Percentiles rank a stretch among this genome's conserved stretches.
Evolutionary conservation across 2,888 invertebrate genomes (phyloP).

Genomic region (Drosophila eohydei): DNA sequence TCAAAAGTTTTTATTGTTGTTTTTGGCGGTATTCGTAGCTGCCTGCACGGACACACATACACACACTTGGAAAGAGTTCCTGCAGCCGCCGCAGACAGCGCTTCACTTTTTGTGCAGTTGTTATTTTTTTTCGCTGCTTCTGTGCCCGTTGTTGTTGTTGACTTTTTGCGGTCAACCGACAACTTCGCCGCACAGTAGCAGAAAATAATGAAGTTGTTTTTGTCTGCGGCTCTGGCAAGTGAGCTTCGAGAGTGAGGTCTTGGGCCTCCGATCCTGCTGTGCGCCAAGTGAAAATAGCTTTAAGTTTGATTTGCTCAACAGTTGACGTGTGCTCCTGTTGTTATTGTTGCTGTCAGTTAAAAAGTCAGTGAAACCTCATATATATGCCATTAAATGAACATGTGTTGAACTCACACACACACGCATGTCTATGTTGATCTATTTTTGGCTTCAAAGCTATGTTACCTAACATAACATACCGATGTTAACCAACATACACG

Average conservation of each 20-base stretch:
- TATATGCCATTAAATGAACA: not conserved
- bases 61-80: conserved; percentile 34
- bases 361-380: conserved; percentile 36
- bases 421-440: conserved; percentile 1
- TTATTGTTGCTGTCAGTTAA: conserved; percentile 28
- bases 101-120: conserved; percentile 57
- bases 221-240: conserved; percentile 52
- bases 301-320: conserved; percentile 42
- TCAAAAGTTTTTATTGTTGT: conserved; percentile 34
- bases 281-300: conserved; percentile 57
- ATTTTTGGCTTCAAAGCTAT: conserved; percentile 34
- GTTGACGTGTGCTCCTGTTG: conserved; percentile 27
- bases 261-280: conserved; percentile 41
- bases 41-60: conserved; percentile 9
- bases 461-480: conserved; percentile 9
- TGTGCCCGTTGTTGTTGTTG: conserved; percentile 29
- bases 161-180: conserved; percentile 58
- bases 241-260: conserved; percentile 37
- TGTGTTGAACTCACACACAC: conserved; percentile 2
- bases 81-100: conserved; percentile 35
- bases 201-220: conserved; percentile 77
- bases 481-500: conserved; percentile 29
- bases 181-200: conserved; percentile 64
- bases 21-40: conserved; percentile 13
- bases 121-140: conserved; percentile 23